Base-by-base conservation (phyloP, 1,140 invertebrate genomes). In the Mamestra configurata region DNA sequence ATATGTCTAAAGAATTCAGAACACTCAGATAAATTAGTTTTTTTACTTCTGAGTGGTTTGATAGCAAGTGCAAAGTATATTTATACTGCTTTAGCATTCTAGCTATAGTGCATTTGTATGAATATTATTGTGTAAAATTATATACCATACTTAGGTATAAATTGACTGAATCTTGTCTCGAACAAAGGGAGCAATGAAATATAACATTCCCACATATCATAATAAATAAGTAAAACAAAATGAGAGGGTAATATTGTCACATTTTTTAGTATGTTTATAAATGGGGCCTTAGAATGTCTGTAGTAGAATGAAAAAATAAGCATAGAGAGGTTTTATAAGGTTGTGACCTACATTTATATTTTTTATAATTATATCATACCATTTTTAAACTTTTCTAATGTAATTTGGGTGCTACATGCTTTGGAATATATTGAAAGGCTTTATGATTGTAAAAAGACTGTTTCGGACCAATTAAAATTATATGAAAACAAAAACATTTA, bases 391-490 rank as follows among this genome's bases (percentile, higher is more conserved):
- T 20, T 55, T 55, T 55, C 10, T 57, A 15, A 57, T 24, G 7
- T 55, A 37, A 13, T 71, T 31, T n/a, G 24, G 61, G 61, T 77
- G 61, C 49, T 77, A 49, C 55, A 40, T 64, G 31, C 43, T 77
- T 53, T 49, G 22, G 24, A n/a, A 27, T n/a, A 37, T 27, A 53
- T 51, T 66, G 18, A 37, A 61, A 27, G 20, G 55, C 53, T 77
- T 77, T 77, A 77, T 66, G 10, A 46, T 37, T 20, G 11, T 64
- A 53, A 46, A 55, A 66, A 81, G 80, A 81, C 73, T 73, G 76
- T 46, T 73, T 49, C 27, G 79, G 79, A 80, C 79, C 79, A 80
- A 80, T 59, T 24, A 73, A 64, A 68, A 51, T 43, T 59, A 20
- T 24, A 46, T 15, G 22, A 49, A 27, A 15, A 72, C 10, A 57